Percentiles rank a stretch among this genome's conserved stretches.
These are phyloP conservation scores for Tetranychus urticae DNA, from an alignment of 1,140 invertebrate genomes.

Conservation along the genomic window DNA sequence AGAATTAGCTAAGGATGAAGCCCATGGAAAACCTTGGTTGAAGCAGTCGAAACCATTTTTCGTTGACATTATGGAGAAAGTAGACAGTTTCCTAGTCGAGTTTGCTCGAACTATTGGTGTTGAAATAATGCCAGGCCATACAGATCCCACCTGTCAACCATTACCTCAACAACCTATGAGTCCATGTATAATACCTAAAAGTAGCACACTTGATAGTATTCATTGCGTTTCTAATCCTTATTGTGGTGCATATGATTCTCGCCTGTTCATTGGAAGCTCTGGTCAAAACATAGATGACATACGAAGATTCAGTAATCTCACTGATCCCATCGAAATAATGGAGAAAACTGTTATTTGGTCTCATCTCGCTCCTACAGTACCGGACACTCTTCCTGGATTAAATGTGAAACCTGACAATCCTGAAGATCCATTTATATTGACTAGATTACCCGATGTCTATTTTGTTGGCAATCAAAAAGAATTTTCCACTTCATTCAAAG, in stretches of 20 bases:
- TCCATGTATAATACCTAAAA: constrained; percentile 42
- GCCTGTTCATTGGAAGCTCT: constrained; percentile 40
- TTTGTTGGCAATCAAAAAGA: constrained; percentile 62
- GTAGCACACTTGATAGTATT: constrained; percentile 35
- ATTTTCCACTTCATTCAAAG: constrained; percentile 39
- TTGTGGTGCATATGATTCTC: constrained; percentile 23
- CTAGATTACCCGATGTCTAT: constrained; percentile 60
- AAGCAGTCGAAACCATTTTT: constrained; percentile 22
- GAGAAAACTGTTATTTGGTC: constrained; percentile 32
- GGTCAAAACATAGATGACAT: constrained; percentile 63
- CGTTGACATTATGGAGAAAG: constrained; percentile 31
- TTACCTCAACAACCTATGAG: constrained; percentile 81
- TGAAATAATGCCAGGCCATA: constrained; percentile 28
- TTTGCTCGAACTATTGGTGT: constrained; percentile 22
- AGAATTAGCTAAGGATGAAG: not conserved
- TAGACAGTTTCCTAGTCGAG: constrained; percentile 38
- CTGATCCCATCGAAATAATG: constrained; percentile 42
- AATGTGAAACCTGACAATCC: constrained; percentile 40
- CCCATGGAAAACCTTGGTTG: not conserved
- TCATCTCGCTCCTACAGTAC: constrained; percentile 68
- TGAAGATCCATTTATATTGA: constrained; percentile 61
- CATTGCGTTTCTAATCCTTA: constrained; percentile 69
- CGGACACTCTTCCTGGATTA: constrained; percentile 62
- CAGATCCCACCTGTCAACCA: constrained; percentile 61
- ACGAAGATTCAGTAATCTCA: constrained; percentile 36